Percentiles rank a stretch among this genome's conserved stretches.
Evolutionary conservation across 2,888 invertebrate genomes (phyloP).

Genomic region (Acrocyrtus sp.): DNA sequence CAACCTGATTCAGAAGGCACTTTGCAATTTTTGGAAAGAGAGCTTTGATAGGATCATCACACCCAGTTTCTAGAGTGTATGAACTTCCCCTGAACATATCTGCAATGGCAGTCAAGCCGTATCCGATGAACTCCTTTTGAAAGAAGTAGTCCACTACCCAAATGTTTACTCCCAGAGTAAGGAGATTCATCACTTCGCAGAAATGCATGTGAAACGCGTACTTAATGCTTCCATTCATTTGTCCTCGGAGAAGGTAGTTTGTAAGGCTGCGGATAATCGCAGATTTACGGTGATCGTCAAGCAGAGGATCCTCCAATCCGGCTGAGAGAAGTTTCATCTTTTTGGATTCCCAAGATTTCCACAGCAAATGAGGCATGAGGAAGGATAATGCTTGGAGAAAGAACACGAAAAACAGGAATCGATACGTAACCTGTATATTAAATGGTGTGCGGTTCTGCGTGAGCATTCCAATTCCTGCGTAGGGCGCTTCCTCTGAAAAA

Average conservation of each 20-base stretch:
- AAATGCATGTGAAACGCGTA: constrained; percentile 76
- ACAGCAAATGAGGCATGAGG: constrained; percentile 87
- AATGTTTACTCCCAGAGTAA: constrained; percentile 71
- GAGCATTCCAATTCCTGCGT: constrained; percentile 77
- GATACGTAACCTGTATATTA: constrained; percentile 70
- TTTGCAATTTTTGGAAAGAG: constrained; percentile 39
- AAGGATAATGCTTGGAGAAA: constrained; percentile 92
- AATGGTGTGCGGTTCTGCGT: constrained; percentile 13
- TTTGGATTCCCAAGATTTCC: constrained; percentile 87
- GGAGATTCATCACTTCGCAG: constrained; percentile 79
- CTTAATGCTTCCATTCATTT: constrained; percentile 67
- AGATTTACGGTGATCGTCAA: constrained; percentile 79
- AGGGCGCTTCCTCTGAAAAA: constrained; percentile 77
- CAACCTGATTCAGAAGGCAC: constrained; percentile 63
- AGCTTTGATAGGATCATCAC: constrained; percentile 23
- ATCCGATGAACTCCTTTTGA: constrained; percentile 30
- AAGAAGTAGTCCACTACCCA: constrained; percentile 33
- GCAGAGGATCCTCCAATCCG: constrained; percentile 83
- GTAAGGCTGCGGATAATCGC: constrained; percentile 83
- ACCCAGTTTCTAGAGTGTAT: constrained; percentile 3
- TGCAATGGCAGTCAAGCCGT: constrained; percentile 14
- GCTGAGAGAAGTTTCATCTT: constrained; percentile 82
- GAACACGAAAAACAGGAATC: constrained; percentile 92
- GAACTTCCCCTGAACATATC: constrained; percentile 3
- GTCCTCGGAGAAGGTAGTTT: constrained; percentile 79